Conservation (phyloP, 2,888 invertebrate species). For the Chloroclystis v-ata region DNA sequence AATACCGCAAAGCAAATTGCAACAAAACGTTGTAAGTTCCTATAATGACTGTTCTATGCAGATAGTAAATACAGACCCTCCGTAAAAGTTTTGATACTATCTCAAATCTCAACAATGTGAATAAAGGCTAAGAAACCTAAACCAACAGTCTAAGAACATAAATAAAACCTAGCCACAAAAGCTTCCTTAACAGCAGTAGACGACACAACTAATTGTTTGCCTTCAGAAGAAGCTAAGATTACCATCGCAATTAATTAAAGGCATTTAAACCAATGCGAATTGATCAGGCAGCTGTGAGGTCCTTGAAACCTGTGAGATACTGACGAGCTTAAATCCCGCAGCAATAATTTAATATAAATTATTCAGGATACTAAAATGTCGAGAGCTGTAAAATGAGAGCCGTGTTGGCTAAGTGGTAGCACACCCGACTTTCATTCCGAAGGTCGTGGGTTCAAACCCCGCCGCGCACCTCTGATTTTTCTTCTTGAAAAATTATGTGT, state of each 20-base stretch:
- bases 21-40: too few relatives aligned
- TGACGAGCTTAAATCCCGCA: slow-evolving; percentile 4
- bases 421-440: too few relatives aligned
- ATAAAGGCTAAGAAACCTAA: slow-evolving; percentile 4
- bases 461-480: too few relatives aligned
- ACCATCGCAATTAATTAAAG: slow-evolving; percentile 68
- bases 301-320: slow-evolving; percentile 32
- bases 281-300: slow-evolving; percentile 59
- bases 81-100: slow-evolving; percentile 2
- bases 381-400: too few relatives aligned
- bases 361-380: background rate
- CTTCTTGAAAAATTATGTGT: too few relatives aligned
- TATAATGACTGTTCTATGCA: too few relatives aligned
- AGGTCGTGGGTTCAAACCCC: too few relatives aligned
- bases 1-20: too few relatives aligned
- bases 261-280: slow-evolving; percentile 60
- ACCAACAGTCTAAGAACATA: slow-evolving; percentile 2
- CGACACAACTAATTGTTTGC: slow-evolving; percentile 60
- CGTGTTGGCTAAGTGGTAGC: too few relatives aligned
- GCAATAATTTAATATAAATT: background rate
- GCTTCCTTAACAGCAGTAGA: slow-evolving; percentile 31
- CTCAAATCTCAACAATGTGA: background rate
- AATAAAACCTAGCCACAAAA: slow-evolving; percentile 36
- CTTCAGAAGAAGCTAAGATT: slow-evolving; percentile 47
- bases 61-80: background rate